phyloP scores from a whole-genome alignment of 2,888 invertebrate species.

The Amphiduros pacificus region DNA sequence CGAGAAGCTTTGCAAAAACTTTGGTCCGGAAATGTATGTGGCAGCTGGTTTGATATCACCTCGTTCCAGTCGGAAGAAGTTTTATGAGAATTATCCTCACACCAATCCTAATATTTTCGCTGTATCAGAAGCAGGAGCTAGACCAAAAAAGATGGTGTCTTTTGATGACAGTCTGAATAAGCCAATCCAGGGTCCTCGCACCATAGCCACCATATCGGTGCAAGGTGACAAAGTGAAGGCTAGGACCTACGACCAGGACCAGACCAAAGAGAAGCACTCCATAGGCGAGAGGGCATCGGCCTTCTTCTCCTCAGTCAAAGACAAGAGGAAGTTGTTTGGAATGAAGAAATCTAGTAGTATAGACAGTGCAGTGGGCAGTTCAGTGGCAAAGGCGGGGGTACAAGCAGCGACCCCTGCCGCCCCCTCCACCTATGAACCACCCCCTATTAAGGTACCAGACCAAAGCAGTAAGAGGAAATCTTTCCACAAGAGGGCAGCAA shows the following conservation, averaged over 20 bases:
- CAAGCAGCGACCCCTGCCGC: slow-evolving; percentile 25
- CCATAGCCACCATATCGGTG: not conserved
- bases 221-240: not conserved
- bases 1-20: not conserved
- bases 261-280: not conserved
- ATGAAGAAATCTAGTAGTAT: slow-evolving; percentile 28
- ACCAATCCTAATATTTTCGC: slow-evolving; percentile 4
- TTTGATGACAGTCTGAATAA: not conserved
- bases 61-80: slow-evolving; percentile 23
- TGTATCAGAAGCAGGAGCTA: not conserved
- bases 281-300: slow-evolving; percentile 5
- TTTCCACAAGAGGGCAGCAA: slow-evolving; percentile 12
- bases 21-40: not conserved
- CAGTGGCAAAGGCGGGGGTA: slow-evolving; percentile 25
- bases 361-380: slow-evolving; percentile 19
- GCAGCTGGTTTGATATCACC: not conserved
- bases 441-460: not conserved
- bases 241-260: slow-evolving; percentile 1
- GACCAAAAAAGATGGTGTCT: not conserved
- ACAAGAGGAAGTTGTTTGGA: slow-evolving; percentile 29
- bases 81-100: slow-evolving; percentile 27
- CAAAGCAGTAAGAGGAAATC: not conserved
- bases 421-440: slow-evolving; percentile 20
- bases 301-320: slow-evolving; percentile 30
- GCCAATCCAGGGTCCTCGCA: not conserved